Evolutionary conservation across 1,140 invertebrate genomes (phyloP).

Genomic region (Ceratina japonica): DNA sequence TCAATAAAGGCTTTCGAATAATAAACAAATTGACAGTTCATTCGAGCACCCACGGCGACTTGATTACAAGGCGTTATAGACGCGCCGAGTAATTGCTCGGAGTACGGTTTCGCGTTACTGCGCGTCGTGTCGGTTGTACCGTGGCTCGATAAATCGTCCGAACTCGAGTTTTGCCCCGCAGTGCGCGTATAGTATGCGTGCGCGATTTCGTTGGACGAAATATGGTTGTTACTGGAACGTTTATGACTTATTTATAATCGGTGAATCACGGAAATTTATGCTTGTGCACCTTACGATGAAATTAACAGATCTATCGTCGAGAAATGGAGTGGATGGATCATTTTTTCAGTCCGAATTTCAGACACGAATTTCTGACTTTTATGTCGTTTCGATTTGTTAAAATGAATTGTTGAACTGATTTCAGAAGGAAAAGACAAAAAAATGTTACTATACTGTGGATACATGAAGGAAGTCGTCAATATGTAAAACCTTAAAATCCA

Average conservation of each 20-base stretch:
- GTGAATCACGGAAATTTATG: slow-evolving; percentile 51
- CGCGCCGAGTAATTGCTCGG: slow-evolving; percentile 58
- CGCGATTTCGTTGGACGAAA: slow-evolving; percentile 49
- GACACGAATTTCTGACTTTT: too few species aligned
- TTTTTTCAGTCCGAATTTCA: too few species aligned
- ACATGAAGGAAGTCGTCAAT: neutral
- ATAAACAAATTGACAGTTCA: slow-evolving; percentile 52
- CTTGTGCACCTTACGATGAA: slow-evolving; percentile 10
- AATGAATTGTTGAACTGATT: too few species aligned
- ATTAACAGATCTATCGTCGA: too few species aligned
- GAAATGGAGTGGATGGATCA: too few species aligned
- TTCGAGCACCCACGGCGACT: slow-evolving; percentile 19
- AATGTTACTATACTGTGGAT: too few species aligned
- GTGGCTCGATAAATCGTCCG: slow-evolving; percentile 50
- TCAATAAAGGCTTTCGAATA: slow-evolving; percentile 38
- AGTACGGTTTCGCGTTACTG: slow-evolving; percentile 50
- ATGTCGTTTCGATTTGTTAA: too few species aligned
- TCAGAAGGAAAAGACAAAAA: too few species aligned
- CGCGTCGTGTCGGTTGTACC: neutral
- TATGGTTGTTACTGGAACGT: slow-evolving; percentile 40
- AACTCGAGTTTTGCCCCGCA: slow-evolving; percentile 28
- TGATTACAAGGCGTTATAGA: slow-evolving; percentile 55
- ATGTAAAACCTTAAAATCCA: neutral
- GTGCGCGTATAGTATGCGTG: neutral
- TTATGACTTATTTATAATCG: slow-evolving; percentile 56